A percentile compares a stretch with the other conserved stretches of the same genome.
Evolutionary conservation across 2,113 vertebrate species (phyloP).

Genomic region (Cyprinodon variegatus): DNA sequence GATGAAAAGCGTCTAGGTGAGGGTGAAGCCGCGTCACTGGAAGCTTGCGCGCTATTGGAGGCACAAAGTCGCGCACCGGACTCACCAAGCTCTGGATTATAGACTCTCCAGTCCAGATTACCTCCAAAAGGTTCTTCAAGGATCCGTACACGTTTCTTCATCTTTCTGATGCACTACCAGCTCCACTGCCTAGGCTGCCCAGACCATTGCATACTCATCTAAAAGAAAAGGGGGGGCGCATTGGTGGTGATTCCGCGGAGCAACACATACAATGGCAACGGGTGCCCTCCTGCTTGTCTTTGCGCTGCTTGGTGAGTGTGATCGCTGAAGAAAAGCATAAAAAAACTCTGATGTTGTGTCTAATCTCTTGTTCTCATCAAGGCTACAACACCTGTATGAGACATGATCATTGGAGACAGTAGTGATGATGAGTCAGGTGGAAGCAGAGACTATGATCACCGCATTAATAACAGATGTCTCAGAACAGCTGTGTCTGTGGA

Average conservation of each 20-base stretch:
- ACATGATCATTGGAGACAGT: conserved; percentile 20
- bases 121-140: neutral
- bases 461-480: conserved; percentile 60
- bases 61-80: conserved; percentile 43
- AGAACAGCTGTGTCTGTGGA: conserved; percentile 50
- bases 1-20: conserved; percentile 39
- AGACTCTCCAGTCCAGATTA: conserved; percentile 26
- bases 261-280: conserved; percentile 75
- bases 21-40: conserved; percentile 18
- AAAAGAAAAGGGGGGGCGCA: conserved; percentile 22
- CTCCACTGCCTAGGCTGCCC: neutral
- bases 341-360: conserved; percentile 7
- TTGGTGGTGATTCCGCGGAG: conserved; percentile 55
- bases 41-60: neutral
- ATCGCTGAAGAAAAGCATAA: neutral
- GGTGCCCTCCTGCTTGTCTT: conserved; percentile 71
- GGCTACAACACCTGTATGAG: conserved; percentile 49
- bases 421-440: conserved; percentile 57
- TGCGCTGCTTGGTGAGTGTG: conserved; percentile 76
- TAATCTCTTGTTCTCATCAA: neutral
- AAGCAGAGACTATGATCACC: conserved; percentile 46
- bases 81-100: conserved; percentile 51
- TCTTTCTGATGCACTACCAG: conserved; percentile 26
- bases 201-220: conserved; percentile 25
- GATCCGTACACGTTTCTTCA: conserved; percentile 19